Evolutionary conservation across 2,888 invertebrate species (phyloP).

Genomic region (Plebejus anna): DNA sequence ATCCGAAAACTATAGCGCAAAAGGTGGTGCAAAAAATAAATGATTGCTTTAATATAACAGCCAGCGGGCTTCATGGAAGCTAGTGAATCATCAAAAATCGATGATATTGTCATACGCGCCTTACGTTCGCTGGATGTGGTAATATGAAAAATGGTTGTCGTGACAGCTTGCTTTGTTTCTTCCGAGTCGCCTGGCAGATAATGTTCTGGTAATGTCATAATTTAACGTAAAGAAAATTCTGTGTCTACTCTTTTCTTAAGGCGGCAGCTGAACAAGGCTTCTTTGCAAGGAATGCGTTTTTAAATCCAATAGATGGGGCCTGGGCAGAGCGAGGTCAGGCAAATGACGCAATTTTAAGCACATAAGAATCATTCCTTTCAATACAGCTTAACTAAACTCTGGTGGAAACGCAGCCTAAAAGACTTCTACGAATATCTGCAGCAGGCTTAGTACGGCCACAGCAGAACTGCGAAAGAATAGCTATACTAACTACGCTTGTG

Average conservation of each 20-base stretch:
- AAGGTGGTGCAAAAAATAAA: slow-evolving; percentile 49
- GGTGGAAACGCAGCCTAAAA: too few species aligned
- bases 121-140: slow-evolving; percentile 38
- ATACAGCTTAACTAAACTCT: too few species aligned
- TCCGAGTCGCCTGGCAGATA: neutral
- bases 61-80: slow-evolving; percentile 47
- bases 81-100: slow-evolving; percentile 62
- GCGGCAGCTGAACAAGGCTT: neutral
- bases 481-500: too few species aligned
- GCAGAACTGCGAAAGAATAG: too few species aligned
- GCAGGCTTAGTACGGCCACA: too few species aligned
- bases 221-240: neutral
- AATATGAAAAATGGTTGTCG: slow-evolving; percentile 12
- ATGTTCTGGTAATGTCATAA: neutral
- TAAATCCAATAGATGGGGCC: too few species aligned
- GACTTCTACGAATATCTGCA: too few species aligned
- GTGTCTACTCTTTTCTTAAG: neutral
- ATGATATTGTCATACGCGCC: slow-evolving; percentile 55
- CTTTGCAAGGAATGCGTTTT: neutral
- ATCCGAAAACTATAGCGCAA: slow-evolving; percentile 37
- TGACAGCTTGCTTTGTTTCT: slow-evolving; percentile 19
- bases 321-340: too few species aligned
- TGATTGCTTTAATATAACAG: slow-evolving; percentile 36
- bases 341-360: too few species aligned
- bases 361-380: too few species aligned